Evolutionary conservation across 1,140 invertebrate genomes (phyloP).

Genomic region (Drosophila ficusphila): DNA sequence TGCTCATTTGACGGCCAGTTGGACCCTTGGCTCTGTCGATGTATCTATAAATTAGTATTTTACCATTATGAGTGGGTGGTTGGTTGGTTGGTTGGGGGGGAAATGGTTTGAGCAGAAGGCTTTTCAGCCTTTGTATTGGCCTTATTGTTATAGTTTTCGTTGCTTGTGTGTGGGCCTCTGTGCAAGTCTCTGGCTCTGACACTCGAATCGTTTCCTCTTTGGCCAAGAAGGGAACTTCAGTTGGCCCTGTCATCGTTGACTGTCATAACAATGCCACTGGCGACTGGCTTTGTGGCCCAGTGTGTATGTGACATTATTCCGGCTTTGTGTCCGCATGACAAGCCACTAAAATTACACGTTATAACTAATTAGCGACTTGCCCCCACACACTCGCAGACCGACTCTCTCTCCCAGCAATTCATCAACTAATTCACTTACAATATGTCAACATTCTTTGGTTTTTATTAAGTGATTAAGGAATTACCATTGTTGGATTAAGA

Average conservation of each 20-base stretch:
- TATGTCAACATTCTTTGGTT: slow-evolving; percentile 37
- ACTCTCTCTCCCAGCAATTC: slow-evolving; percentile 6
- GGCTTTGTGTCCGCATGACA: slow-evolving; percentile 43
- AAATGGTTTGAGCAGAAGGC: slow-evolving; percentile 11
- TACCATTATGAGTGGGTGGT: slow-evolving; percentile 71
- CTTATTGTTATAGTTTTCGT: slow-evolving; percentile 75
- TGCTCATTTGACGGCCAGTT: slow-evolving; percentile 70
- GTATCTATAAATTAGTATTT: slow-evolving; percentile 82
- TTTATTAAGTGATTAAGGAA: slow-evolving; percentile 19
- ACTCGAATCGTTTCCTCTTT: slow-evolving; percentile 36
- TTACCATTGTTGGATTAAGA: neutral
- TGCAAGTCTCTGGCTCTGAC: slow-evolving; percentile 49
- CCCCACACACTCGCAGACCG: slow-evolving; percentile 10
- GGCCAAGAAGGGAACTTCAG: slow-evolving; percentile 20
- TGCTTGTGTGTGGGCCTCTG: slow-evolving; percentile 23
- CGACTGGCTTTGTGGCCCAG: slow-evolving; percentile 16
- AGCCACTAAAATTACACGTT: slow-evolving; percentile 75
- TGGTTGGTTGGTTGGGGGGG: slow-evolving; percentile 1
- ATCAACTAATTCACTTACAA: slow-evolving; percentile 57
- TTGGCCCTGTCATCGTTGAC: slow-evolving; percentile 58
- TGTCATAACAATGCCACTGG: slow-evolving; percentile 50
- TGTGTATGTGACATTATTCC: slow-evolving; percentile 41
- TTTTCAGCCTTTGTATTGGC: slow-evolving; percentile 65
- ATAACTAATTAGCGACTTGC: slow-evolving; percentile 69
- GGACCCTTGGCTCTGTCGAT: slow-evolving; percentile 69